Base-by-base conservation (phyloP, 2,113 vertebrate genomes). In the Thymallus thymallus region DNA sequence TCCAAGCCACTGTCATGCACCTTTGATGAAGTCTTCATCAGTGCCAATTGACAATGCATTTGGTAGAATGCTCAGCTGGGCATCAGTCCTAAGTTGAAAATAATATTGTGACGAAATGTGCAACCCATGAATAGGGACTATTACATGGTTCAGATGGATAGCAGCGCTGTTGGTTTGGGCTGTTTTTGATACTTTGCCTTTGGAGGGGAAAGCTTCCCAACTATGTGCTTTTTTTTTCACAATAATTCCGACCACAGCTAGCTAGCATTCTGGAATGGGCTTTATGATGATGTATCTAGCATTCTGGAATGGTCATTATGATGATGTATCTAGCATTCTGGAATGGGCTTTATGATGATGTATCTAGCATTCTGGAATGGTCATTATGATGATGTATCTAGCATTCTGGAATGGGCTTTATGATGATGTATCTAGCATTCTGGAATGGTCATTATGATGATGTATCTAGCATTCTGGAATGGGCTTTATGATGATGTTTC, bases 171-270 rank as follows among this genome's bases (percentile, higher is more conserved):
- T 89, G 83, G 83, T 91, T 90, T 91, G 89, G 89, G 89, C 88
- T 90, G 86, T 90, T 91, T 90, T 91, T 91, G 85, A 92, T 91
- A 93, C 86, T 91, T 91, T 93, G 91, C 91, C 91, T 92, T 94
- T 77, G 84, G 85, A 90, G 83, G 87, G 35, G 90, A 86, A 85
- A 91, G 86, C 89, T 90, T 93, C 90, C 89, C 86, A 80, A 79
- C 79, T 88, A 90, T 90, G 90, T 93, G 92, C 89, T 92, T 93
- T 92, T 84, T 72, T 72, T 80, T 84, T 67, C 88, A 89, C 88
- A 84, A 79, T 51, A 16, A 51, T 82, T 85, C 78, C 83, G 86
- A 89, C 85, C 85, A 84, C 89, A 80, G 86, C 84, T 81, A 83
- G 87, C 87, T 82, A 84, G 88, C 87, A 80, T 86, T 88, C 85